Conservation (phyloP, 2,888 invertebrate genomes). For the Andrena praecox region DNA sequence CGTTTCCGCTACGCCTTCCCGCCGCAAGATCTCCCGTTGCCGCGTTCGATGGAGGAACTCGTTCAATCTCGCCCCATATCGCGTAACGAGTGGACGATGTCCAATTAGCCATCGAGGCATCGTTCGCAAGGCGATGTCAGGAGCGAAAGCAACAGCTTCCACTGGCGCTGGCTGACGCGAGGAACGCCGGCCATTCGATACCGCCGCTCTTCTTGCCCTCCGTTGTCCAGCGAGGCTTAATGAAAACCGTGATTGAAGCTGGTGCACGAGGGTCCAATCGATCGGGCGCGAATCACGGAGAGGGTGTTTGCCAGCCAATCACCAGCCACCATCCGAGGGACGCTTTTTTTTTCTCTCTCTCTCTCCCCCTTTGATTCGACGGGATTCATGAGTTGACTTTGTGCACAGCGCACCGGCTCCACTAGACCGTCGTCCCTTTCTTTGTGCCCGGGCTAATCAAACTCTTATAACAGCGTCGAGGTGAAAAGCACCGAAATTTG, state of each 20-base stretch:
- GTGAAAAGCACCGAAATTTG: constrained; percentile 18
- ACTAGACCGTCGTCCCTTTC: constrained; percentile 14
- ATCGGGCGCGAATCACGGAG: constrained; percentile 73
- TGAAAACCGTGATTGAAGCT: constrained; percentile 81
- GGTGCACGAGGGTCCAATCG: constrained; percentile 73
- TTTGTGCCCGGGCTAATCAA: constrained; percentile 40
- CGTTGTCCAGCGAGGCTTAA: constrained; percentile 72
- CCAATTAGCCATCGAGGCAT: constrained; percentile 46
- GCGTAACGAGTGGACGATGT: constrained; percentile 41
- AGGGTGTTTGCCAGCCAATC: constrained; percentile 78
- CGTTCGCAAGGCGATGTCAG: constrained; percentile 2
- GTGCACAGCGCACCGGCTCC: constrained; percentile 46
- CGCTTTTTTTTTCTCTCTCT: constrained; percentile 58
- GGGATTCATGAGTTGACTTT: constrained; percentile 71
- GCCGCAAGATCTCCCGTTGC: background rate
- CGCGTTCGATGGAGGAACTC: constrained; percentile 12
- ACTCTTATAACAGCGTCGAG: constrained; percentile 22
- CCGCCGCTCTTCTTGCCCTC: constrained; percentile 36
- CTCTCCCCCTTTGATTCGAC: constrained; percentile 60
- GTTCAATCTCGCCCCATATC: constrained; percentile 43
- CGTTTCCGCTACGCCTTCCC: background rate
- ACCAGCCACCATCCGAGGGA: constrained; percentile 61
- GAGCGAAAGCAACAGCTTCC: constrained; percentile 29
- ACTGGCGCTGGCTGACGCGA: constrained; percentile 34
- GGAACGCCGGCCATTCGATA: constrained; percentile 59